phyloP scores from a whole-genome alignment of 1,140 invertebrate species.

The Neodiprion virginianus region DNA sequence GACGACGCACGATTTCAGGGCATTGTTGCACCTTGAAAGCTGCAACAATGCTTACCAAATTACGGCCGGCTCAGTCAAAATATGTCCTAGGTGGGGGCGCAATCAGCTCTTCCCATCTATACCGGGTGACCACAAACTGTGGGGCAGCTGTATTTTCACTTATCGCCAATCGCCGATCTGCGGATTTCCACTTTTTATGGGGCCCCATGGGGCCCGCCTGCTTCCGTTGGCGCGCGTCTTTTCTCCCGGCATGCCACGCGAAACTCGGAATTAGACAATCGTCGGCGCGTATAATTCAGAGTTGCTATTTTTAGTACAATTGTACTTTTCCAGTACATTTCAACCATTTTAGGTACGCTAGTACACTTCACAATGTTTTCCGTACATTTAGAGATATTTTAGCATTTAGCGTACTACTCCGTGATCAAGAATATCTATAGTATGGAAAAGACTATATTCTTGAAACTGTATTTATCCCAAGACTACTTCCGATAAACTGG shows the following conservation, averaged over 20 bases:
- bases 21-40: not conserved
- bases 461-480: too few relatives aligned
- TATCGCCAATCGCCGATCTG: conserved; percentile 57
- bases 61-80: conserved; percentile 56
- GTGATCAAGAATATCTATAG: too few relatives aligned
- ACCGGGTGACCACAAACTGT: conserved; percentile 52
- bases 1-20: not conserved
- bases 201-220: conserved; percentile 17
- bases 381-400: too few relatives aligned
- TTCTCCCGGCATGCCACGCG: not conserved
- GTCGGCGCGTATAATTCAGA: not conserved
- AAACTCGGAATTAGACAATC: not conserved
- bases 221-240: not conserved
- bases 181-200: conserved; percentile 53
- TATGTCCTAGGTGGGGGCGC: conserved; percentile 38
- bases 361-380: too few relatives aligned
- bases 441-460: too few relatives aligned
- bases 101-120: conserved; percentile 47
- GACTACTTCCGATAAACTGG: too few relatives aligned
- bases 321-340: too few relatives aligned
- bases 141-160: conserved; percentile 58
- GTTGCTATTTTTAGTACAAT: not conserved
- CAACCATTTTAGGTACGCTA: too few relatives aligned
- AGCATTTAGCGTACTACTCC: too few relatives aligned
- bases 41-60: conserved; percentile 53